Evolutionary conservation across 2,113 vertebrate species (phyloP).

Genomic region (Pardalotus punctatus): DNA sequence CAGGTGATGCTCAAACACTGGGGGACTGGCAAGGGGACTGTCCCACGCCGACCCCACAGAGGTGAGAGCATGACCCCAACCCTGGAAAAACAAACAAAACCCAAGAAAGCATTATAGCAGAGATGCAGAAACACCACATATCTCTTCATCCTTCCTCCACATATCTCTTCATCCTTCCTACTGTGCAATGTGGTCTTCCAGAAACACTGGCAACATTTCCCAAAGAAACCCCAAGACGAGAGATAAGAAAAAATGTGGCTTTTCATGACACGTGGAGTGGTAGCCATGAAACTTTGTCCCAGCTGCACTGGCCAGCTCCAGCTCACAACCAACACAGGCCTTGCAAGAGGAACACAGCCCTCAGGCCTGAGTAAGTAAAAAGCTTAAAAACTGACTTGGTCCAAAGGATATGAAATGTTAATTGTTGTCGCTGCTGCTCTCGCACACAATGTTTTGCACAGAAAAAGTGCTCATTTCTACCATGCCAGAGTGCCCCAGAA

Average conservation of each 20-base stretch:
- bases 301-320: not conserved
- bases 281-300: not conserved
- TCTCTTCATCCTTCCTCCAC: not conserved
- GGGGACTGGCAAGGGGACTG: not conserved
- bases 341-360: not conserved
- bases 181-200: fast-evolving
- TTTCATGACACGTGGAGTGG: not conserved
- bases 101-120: not conserved
- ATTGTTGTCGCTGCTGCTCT: not conserved
- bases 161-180: not conserved
- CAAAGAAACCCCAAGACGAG: not conserved
- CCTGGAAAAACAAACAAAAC: not conserved
- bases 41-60: not conserved
- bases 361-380: not conserved
- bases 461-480: not conserved
- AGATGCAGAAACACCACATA: not conserved
- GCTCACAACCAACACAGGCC: not conserved
- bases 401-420: not conserved
- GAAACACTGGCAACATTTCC: not conserved
- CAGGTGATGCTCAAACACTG: not conserved
- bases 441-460: not conserved
- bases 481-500: not conserved
- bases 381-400: not conserved
- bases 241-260: not conserved
- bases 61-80: fast-evolving